Evolutionary conservation across 1,140 invertebrate species (phyloP).

Genomic region (Diprion similis): DNA sequence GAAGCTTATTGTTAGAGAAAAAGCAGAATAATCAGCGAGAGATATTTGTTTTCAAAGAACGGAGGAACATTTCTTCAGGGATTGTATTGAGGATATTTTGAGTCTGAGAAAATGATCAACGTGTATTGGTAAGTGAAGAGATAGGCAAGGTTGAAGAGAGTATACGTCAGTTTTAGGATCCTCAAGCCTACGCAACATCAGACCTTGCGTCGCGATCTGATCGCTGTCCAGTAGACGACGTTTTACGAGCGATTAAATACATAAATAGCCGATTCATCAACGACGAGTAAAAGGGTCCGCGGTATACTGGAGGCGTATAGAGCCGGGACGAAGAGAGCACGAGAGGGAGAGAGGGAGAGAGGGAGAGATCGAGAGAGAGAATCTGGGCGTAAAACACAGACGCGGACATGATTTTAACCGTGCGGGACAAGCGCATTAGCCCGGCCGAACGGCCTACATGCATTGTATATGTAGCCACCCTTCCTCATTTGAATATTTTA

Average conservation of each 20-base stretch:
- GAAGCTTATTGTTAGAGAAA: too few species aligned
- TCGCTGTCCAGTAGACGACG: slow-evolving; percentile 35
- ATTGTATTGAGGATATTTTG: too few species aligned
- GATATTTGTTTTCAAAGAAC: too few species aligned
- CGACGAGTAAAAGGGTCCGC: slow-evolving; percentile 28
- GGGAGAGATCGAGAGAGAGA: slow-evolving; percentile 20
- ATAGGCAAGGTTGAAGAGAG: too few species aligned
- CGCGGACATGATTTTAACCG: slow-evolving; percentile 27
- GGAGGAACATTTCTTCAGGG: too few species aligned
- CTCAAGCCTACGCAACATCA: too few species aligned
- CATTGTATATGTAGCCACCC: slow-evolving; percentile 6
- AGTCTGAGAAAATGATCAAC: too few species aligned
- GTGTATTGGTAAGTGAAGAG: too few species aligned
- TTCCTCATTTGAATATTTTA: slow-evolving; percentile 47
- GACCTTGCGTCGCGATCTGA: too few species aligned
- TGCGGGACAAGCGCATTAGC: not conserved
- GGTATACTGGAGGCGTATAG: not conserved
- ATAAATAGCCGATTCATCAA: slow-evolving; percentile 42
- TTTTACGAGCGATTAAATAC: slow-evolving; percentile 50
- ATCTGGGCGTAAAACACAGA: slow-evolving; percentile 25
- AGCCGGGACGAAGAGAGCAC: too few species aligned
- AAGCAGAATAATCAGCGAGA: too few species aligned
- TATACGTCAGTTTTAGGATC: too few species aligned
- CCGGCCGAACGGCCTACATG: not conserved
- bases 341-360: slow-evolving; percentile 27